Percentiles rank a stretch among this genome's conserved stretches.
These are phyloP conservation scores for Drosophila albomicans DNA, from an alignment of 1,140 invertebrate genomes.

Conservation along the genomic window DNA sequence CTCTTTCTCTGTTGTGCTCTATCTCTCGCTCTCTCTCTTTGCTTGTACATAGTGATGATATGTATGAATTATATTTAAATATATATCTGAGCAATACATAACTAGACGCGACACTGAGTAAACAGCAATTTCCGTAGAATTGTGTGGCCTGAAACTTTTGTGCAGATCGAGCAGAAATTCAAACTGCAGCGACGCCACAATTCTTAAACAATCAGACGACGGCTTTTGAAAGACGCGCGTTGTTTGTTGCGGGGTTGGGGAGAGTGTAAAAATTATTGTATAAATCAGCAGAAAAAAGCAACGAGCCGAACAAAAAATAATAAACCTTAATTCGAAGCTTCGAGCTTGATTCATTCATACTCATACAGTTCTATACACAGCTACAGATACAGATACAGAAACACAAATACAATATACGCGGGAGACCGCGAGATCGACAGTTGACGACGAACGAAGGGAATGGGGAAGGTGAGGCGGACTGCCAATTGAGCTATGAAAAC, in stretches of 20 bases:
- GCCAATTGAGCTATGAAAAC: constrained; percentile 78
- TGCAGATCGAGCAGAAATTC: constrained; percentile 73
- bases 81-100: constrained; percentile 49
- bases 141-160: constrained; percentile 56
- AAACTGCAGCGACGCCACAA: constrained; percentile 78
- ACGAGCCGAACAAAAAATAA: constrained; percentile 65
- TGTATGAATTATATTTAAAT: constrained; percentile 26
- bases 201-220: constrained; percentile 75
- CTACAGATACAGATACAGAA: constrained; percentile 1
- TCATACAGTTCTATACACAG: constrained; percentile 18
- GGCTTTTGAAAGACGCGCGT: constrained; percentile 51
- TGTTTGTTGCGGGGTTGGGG: background rate
- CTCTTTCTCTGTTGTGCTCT: background rate
- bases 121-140: constrained; percentile 68
- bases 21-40: constrained; percentile 6
- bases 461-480: background rate
- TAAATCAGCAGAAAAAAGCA: constrained; percentile 76
- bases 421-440: constrained; percentile 32
- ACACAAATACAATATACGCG: constrained; percentile 30
- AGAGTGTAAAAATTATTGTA: constrained; percentile 66
- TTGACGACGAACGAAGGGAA: too few relatives aligned
- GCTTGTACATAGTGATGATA: constrained; percentile 4
- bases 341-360: constrained; percentile 78
- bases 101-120: constrained; percentile 41
- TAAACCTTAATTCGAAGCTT: constrained; percentile 81